Evolutionary conservation across 2,797 vertebrate species (phyloP).

Genomic region (Melanotaenia trifasciata): DNA sequence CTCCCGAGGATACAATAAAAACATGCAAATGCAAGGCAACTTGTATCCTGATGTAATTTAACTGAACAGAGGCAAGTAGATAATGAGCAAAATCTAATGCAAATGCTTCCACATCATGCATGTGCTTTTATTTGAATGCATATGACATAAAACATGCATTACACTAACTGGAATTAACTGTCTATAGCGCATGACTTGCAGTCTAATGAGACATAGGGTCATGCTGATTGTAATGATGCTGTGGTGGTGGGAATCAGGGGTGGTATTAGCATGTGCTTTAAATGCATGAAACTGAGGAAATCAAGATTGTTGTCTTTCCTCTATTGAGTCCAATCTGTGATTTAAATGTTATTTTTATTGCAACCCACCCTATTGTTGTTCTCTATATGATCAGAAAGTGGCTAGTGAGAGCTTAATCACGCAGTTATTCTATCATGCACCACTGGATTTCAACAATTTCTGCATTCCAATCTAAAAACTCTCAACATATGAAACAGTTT

Average conservation of each 20-base stretch:
- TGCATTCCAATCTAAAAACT: not conserved
- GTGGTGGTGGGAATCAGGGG: conserved; percentile 57
- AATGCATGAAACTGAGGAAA: conserved; percentile 77
- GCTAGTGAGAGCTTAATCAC: conserved; percentile 37
- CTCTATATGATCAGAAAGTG: conserved; percentile 25
- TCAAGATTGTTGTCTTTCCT: conserved; percentile 55
- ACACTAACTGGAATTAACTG: conserved; percentile 58
- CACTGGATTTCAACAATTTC: conserved; percentile 17
- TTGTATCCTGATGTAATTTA: conserved; percentile 53
- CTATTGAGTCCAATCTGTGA: conserved; percentile 66
- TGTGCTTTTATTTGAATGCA: conserved; percentile 19
- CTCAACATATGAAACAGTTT: not conserved
- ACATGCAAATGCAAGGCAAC: conserved; percentile 62
- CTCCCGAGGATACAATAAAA: conserved; percentile 67
- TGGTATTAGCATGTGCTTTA: conserved; percentile 78
- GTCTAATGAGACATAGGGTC: conserved; percentile 61
- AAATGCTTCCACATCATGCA: conserved; percentile 39
- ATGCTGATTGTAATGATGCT: conserved; percentile 60
- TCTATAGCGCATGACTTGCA: conserved; percentile 50
- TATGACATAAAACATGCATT: conserved; percentile 50
- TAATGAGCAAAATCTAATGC: conserved; percentile 63
- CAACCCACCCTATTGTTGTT: conserved; percentile 37
- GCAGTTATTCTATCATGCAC: conserved; percentile 11
- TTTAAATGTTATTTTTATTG: conserved; percentile 61
- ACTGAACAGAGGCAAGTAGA: conserved; percentile 53